Evolutionary conservation across 2,113 vertebrate species (phyloP).

Genomic region (Passer montanus): DNA sequence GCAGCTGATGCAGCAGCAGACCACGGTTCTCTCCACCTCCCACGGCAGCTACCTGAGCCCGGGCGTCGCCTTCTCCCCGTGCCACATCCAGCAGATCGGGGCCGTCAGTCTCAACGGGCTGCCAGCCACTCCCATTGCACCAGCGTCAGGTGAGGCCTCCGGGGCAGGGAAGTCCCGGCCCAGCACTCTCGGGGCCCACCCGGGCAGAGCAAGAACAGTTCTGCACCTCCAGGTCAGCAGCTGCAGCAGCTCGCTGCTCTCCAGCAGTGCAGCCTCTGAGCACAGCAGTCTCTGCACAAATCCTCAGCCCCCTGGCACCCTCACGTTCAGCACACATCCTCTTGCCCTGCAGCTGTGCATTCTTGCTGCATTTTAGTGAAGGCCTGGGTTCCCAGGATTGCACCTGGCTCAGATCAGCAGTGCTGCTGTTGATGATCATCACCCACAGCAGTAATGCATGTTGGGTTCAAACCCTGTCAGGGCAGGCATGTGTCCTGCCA

Average conservation of each 20-base stretch:
- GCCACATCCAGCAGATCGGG: constrained; percentile 97
- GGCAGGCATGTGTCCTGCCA: neutral
- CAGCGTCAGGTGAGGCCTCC: constrained; percentile 85
- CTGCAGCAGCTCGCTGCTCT: neutral
- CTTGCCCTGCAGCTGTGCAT: neutral
- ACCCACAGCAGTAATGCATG: neutral
- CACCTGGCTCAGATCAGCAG: neutral
- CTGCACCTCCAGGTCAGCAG: neutral
- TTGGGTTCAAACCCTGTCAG: neutral
- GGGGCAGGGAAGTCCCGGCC: neutral
- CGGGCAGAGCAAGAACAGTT: neutral
- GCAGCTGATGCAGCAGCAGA: constrained; percentile 99
- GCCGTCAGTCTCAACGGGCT: constrained; percentile 96
- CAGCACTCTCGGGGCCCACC: neutral
- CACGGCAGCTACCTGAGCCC: constrained; percentile 96
- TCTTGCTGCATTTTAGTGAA: neutral
- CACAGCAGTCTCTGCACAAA: neutral
- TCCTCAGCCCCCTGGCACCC: neutral
- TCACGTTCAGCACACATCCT: rapidly evolving
- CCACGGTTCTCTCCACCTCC: constrained; percentile 93
- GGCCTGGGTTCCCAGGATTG: neutral
- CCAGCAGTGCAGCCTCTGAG: neutral
- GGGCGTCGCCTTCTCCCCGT: constrained; percentile 89
- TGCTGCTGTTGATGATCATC: neutral
- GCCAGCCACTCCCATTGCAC: constrained; percentile 85